Evolutionary conservation across 2,113 vertebrate species (phyloP), one percentile per base, ranked within the genome.

Genomic region (Notiomystis cincta): DNA sequence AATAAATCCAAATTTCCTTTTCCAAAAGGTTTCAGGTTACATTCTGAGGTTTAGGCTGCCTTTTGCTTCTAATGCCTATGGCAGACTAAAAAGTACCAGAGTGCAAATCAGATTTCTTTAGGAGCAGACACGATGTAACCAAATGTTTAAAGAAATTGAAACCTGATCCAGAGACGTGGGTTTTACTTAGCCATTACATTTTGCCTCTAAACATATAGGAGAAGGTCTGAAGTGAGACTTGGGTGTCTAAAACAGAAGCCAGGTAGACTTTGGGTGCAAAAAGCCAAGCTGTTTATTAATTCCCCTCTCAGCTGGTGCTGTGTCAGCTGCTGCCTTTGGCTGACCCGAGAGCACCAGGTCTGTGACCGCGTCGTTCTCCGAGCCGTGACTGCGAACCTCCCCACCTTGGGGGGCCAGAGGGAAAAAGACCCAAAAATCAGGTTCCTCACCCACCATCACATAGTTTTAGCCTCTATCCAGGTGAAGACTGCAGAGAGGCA

Each of bases 11-110:
- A 7, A 78, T 72, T 89, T 77, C 18, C 33, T 83, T 92, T 89
- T 93, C 90, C 91, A 38, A 90, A 86, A 90, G 11, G 27, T 87
- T 95, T 54, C 77, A 90, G 54, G 42, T 95, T 86, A 56, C 70
- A 81, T 90, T 90, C 51, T 87, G 79, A 93, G 71, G 72, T 92
- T 94, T 86, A 56, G 54, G 19, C 38, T 58, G 38, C 30, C 35
- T 89, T 92, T 88, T 71, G 35, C 33, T 85, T 72, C 53, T 64
- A 61, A 80, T n/a, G 75, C 6, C 17, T 37, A 56, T n/a, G 35
- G 76, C 33, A 89, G 67, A 83, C 56, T 62, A 60, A 92, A 88
- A 83, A 96, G 58, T 57, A 53, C 19, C 50, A 76, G 62, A 73
- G 23, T 35, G 20, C 10, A 86, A 95, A 92, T 92, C 42, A 54